Evolutionary conservation across 1,140 invertebrate genomes (phyloP), one percentile per base, ranked within the genome.

Genomic region (Drosophila obscura): DNA sequence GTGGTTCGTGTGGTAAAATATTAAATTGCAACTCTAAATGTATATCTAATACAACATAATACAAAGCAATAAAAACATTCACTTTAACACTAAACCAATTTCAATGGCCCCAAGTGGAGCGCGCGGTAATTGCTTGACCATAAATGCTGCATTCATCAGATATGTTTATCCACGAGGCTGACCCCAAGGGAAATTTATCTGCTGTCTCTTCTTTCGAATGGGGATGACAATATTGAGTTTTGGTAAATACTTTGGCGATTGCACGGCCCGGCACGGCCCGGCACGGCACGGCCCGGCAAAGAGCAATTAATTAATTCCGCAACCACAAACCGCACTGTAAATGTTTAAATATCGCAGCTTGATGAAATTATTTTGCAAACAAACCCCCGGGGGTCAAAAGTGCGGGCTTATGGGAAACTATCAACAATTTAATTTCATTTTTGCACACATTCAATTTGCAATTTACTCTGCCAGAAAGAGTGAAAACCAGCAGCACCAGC

Each of bases 221-320:
- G 51, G 51, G 67, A 69, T 69, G 67, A 67, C 67, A 71, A 50
- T 71, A 69, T 71, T 71, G 67, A 71, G 58, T 71, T 71, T 58
- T 39, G 67, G 67, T 69, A 71, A 71, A 71, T 71, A 71, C 65
- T 71, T 69, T 69, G 39, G 69, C 58, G 39, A 66, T 58, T 44
- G 52, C 53, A 53, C 41, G 43, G 71, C 22, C 2, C 22, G 22
- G 22, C 22, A 22, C 22, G 43, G 71, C 16, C 0, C 16, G 19
- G 52, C 53, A 53, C 41, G 35, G 71, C 22, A 1, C 22, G 22
- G 22, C 22, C 2, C 22, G 43, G 71, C 71, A 74, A 74, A 66
- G 72, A 75, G 82, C 79, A 85, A 85, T 87, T 77, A 85, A 84
- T 81, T 87, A 81, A 71, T 75, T 84, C 60, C 65, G 56, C 58